These are phyloP conservation scores for Scleropages formosus DNA, from an alignment of 2,797 vertebrate genomes.

Conservation along the genomic window DNA sequence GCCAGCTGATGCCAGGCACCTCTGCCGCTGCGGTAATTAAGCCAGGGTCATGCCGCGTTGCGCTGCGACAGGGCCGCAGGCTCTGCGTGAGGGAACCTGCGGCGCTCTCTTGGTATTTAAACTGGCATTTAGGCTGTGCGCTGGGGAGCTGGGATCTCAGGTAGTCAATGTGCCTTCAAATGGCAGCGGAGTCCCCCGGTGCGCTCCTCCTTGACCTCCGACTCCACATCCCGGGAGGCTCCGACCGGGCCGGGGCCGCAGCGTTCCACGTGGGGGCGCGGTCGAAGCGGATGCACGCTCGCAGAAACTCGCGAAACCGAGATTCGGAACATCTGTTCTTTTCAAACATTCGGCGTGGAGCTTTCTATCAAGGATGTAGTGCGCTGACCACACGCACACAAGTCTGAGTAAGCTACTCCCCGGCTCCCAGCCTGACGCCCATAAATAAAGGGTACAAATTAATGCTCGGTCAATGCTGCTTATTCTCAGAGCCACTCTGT, in stretches of 20 bases:
- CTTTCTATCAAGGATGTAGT: not conserved
- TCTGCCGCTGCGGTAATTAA: not conserved
- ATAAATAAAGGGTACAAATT: conserved; percentile 17
- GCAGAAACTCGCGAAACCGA: too few relatives aligned
- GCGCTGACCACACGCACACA: not conserved
- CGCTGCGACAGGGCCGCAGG: not conserved
- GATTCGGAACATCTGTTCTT: not conserved
- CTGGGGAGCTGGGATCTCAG: conserved; percentile 36
- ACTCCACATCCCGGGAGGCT: conserved; percentile 3
- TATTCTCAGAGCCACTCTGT: conserved; percentile 36
- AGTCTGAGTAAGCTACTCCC: not conserved
- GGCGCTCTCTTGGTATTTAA: conserved; percentile 49
- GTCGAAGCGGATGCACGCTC: not conserved
- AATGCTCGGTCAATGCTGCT: conserved; percentile 55
- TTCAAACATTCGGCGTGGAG: not conserved
- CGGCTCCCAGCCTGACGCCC: not conserved
- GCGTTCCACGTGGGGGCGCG: not conserved
- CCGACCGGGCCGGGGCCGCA: conserved; percentile 53
- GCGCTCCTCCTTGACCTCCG: conserved; percentile 25
- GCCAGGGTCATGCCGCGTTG: too few relatives aligned
- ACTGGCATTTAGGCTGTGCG: conserved; percentile 51
- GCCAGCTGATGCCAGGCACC: not conserved
- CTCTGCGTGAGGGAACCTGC: not conserved
- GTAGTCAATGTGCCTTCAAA: conserved; percentile 61
- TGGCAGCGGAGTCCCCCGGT: conserved; percentile 52